Evolutionary conservation across 2,888 invertebrate genomes (phyloP), one percentile per base, ranked within the genome.

Genomic region (Lasiommata megera): DNA sequence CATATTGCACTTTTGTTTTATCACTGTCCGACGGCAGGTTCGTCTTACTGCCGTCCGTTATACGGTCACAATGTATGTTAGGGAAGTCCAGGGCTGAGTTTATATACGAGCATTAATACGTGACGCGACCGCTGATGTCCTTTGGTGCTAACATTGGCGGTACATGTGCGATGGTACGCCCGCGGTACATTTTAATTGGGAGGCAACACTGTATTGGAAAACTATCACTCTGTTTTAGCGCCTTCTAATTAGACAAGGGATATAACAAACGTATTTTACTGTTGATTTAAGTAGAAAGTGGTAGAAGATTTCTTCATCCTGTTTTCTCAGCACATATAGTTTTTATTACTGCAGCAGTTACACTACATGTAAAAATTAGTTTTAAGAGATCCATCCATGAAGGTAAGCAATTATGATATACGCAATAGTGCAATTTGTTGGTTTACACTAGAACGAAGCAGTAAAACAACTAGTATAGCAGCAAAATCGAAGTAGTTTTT

Each of bases 61-160:
- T 75, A 76, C 76, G 74, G 72, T 77, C 82, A 89, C 88, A 90
- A 89, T 91, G 90, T 89, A 85, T 88, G 81, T 80, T 79, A 81
- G 72, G 79, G 80, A 77, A 76, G 84, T 80, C 73, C 81, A 82
- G 87, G 88, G 83, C 84, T 87, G 82, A 83, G 86, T 88, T 87
- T 91, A 90, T 91, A 91, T 91, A 91, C 85, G 77, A 85, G 89
- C 89, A 90, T 89, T 90, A 89, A 90, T 88, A 90, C 90, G 90
- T 90, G 90, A 89, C 67, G 77, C 80, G 89, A 65, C 78, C 71
- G 64, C 76, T 79, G 87, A 84, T 85, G 82, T 76, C 76, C 66
- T 62, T 71, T 70, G 76, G 72, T 69, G 74, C 82, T 80, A 79
- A 80, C 80, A 80, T 80, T 70, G 78, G 74, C 72, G 73, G 67